phyloP scores from a whole-genome alignment of 2,113 vertebrate genomes.

The Motacilla alba region DNA sequence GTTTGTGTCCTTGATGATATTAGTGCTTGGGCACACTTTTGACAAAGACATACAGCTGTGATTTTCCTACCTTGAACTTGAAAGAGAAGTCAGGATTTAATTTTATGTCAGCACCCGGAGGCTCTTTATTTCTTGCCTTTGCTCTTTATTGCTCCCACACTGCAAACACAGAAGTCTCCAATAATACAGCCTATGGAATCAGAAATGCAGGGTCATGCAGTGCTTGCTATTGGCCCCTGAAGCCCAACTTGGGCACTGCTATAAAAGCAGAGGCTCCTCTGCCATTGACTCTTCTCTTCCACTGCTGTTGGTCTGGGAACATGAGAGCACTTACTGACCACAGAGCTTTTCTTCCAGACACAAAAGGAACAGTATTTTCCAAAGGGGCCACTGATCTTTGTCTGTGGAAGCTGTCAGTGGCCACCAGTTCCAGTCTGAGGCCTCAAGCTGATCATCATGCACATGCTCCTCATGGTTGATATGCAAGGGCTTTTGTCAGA shows the following conservation, averaged over 20 bases:
- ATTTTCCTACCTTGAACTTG: conserved; percentile 68
- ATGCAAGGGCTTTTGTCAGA: not conserved
- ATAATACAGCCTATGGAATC: conserved; percentile 45
- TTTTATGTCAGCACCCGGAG: conserved; percentile 59
- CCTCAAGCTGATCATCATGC: fast-evolving
- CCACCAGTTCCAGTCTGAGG: not conserved
- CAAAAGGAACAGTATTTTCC: not conserved
- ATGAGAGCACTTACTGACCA: not conserved
- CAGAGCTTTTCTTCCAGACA: not conserved
- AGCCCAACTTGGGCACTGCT: conserved; percentile 43
- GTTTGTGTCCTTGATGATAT: conserved; percentile 27
- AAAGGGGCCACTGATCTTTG: not conserved
- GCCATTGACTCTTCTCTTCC: conserved; percentile 19
- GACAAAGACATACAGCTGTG: conserved; percentile 51
- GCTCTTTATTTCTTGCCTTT: conserved; percentile 64
- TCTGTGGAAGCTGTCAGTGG: not conserved
- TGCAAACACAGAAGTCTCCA: conserved; percentile 29
- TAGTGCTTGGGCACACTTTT: conserved; percentile 39
- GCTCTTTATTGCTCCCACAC: conserved; percentile 59
- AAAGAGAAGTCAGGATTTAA: conserved; percentile 61
- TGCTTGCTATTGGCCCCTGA: conserved; percentile 35
- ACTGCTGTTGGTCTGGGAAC: conserved; percentile 8
- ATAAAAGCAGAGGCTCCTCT: conserved; percentile 19
- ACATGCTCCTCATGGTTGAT: not conserved
- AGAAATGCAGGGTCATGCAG: conserved; percentile 23